Conservation (phyloP, 2,113 vertebrate genomes). For the Petrocephalus microphthalmus region DNA sequence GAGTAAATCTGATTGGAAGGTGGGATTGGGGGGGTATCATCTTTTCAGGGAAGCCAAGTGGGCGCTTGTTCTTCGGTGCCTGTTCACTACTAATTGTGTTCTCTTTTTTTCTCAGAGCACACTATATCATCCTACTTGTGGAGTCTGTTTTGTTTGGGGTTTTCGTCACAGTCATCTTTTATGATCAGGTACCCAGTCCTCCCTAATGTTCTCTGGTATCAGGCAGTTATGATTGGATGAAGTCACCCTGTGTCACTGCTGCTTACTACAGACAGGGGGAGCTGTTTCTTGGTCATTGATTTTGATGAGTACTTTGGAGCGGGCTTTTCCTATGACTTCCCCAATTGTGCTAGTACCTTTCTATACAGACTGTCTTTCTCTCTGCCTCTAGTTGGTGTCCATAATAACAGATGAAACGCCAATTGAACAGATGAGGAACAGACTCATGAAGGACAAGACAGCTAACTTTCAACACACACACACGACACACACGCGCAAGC, state of each 20-base stretch:
- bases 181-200: conserved; percentile 64
- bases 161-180: conserved; percentile 72
- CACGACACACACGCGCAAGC: conserved; percentile 58
- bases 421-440: conserved; percentile 68
- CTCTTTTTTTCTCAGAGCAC: conserved; percentile 49
- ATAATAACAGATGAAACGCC: conserved; percentile 70
- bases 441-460: conserved; percentile 59
- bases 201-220: neutral
- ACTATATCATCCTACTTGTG: conserved; percentile 71
- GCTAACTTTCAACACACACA: conserved; percentile 32
- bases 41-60: neutral
- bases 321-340: neutral
- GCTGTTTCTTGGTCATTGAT: neutral
- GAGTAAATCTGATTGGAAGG: conserved; percentile 12
- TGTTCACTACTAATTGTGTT: neutral
- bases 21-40: no score
- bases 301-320: neutral
- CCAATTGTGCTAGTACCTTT: neutral
- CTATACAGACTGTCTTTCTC: neutral
- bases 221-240: no score
- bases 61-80: neutral
- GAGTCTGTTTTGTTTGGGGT: conserved; percentile 71
- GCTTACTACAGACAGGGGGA: neutral
- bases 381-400: conserved; percentile 55
- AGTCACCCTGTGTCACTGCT: neutral